A percentile compares a stretch with the other conserved stretches of the same genome.
Evolutionary conservation across 2,113 vertebrate species (phyloP).

Genomic region (Gnathonemus echidnorhynchus): DNA sequence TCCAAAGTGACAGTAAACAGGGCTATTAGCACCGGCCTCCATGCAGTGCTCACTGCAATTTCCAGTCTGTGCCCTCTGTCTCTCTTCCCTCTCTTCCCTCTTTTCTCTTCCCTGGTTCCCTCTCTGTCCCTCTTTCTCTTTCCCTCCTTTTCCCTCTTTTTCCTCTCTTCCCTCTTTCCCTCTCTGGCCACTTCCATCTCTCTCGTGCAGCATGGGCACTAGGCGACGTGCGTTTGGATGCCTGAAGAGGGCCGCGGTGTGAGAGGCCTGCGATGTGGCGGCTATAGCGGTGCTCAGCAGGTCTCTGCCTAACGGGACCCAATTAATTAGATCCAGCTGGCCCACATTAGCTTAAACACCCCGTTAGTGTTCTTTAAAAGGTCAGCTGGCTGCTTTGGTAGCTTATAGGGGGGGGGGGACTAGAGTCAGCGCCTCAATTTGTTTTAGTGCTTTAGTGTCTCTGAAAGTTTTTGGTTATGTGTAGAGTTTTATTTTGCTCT

Average conservation of each 20-base stretch:
- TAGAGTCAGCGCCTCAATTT: background rate
- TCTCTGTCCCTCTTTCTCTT: background rate
- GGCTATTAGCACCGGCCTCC: background rate
- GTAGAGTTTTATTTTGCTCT: background rate
- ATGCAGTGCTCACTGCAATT: background rate
- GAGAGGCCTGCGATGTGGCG: background rate
- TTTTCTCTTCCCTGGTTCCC: background rate
- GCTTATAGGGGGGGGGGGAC: background rate
- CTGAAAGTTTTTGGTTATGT: background rate
- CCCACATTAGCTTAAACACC: background rate
- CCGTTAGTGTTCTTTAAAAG: constrained; percentile 1
- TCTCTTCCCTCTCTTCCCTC: background rate
- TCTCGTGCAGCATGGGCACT: background rate
- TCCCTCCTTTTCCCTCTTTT: too few relatives aligned
- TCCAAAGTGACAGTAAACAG: background rate
- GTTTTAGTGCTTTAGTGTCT: background rate
- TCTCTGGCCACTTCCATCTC: background rate
- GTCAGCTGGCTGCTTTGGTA: background rate
- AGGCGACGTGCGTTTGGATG: background rate
- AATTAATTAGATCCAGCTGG: background rate
- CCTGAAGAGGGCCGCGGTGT: background rate
- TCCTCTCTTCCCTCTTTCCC: too few relatives aligned
- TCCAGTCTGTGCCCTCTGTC: background rate
- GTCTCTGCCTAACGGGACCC: background rate
- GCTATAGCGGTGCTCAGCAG: background rate